phyloP scores from a whole-genome alignment of 2,888 invertebrate species.

The Drosophila leonis region DNA sequence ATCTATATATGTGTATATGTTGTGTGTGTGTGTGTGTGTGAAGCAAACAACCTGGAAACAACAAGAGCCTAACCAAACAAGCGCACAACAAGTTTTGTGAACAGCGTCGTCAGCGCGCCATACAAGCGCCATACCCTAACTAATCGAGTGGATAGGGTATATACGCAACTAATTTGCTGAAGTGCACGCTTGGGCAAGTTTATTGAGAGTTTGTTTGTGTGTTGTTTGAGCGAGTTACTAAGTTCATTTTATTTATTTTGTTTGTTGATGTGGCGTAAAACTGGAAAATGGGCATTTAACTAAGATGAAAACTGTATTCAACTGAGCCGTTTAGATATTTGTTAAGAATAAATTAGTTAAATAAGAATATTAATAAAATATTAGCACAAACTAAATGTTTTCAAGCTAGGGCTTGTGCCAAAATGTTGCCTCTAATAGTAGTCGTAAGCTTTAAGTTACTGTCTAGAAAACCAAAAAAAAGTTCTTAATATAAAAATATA shows the following conservation, averaged over 20 bases:
- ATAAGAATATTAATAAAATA: too few species aligned
- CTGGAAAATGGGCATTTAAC: too few species aligned
- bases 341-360: too few species aligned
- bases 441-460: too few species aligned
- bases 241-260: neutral
- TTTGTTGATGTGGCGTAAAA: too few species aligned
- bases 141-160: slow-evolving; percentile 2
- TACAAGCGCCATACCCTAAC: slow-evolving; percentile 37
- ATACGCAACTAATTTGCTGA: slow-evolving; percentile 1
- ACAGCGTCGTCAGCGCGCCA: slow-evolving; percentile 53
- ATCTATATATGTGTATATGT: neutral
- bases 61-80: slow-evolving; percentile 53
- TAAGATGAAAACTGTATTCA: too few species aligned
- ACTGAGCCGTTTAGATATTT: too few species aligned
- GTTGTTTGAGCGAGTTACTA: neutral
- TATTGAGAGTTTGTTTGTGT: neutral
- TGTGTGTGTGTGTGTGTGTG: slow-evolving; percentile 9
- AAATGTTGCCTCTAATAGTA: too few species aligned
- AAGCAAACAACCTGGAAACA: slow-evolving; percentile 50
- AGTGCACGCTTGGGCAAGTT: neutral
- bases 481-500: too few species aligned
- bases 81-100: slow-evolving; percentile 62
- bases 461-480: too few species aligned
- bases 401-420: too few species aligned
- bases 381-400: too few species aligned